Percentiles rank a stretch among this genome's conserved stretches.
These are phyloP conservation scores for Amyelois transitella DNA, from an alignment of 1,140 invertebrate species.

Conservation along the genomic window DNA sequence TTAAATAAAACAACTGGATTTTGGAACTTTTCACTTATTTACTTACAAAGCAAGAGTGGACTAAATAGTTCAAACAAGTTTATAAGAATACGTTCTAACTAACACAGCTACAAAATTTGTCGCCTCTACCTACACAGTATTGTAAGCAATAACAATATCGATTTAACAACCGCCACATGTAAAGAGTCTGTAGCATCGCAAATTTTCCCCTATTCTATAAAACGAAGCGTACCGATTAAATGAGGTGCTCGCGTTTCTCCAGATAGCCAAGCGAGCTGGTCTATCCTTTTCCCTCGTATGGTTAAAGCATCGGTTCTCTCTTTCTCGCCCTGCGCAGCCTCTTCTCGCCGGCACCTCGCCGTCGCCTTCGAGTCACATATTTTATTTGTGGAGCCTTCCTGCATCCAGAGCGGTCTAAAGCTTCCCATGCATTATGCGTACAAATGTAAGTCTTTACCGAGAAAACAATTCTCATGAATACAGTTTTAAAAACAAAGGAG, in stretches of 20 bases:
- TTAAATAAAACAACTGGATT: no score
- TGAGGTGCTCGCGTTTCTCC: constrained; percentile 72
- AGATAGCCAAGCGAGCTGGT: constrained; percentile 54
- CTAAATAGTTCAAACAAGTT: no score
- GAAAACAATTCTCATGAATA: background rate
- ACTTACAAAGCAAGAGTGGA: no score
- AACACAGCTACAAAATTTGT: background rate
- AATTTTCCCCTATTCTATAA: constrained; percentile 60
- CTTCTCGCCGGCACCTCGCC: constrained; percentile 64
- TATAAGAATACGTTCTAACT: no score
- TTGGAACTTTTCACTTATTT: no score
- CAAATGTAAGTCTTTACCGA: background rate
- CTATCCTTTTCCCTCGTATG: constrained; percentile 33
- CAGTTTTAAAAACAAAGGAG: background rate
- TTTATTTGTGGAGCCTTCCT: constrained; percentile 73
- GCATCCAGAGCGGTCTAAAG: constrained; percentile 65
- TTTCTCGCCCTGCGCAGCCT: constrained; percentile 53
- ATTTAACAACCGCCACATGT: constrained; percentile 3
- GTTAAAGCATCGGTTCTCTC: constrained; percentile 21
- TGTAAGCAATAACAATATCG: constrained; percentile 4
- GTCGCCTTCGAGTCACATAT: constrained; percentile 73
- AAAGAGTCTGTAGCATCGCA: constrained; percentile 25
- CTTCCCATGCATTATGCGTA: constrained; percentile 35
- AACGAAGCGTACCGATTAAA: constrained; percentile 72
- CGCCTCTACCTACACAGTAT: background rate